These are phyloP conservation scores for Halcyon malimbica DNA, from an alignment of 2,113 vertebrate genomes.

Conservation along the genomic window DNA sequence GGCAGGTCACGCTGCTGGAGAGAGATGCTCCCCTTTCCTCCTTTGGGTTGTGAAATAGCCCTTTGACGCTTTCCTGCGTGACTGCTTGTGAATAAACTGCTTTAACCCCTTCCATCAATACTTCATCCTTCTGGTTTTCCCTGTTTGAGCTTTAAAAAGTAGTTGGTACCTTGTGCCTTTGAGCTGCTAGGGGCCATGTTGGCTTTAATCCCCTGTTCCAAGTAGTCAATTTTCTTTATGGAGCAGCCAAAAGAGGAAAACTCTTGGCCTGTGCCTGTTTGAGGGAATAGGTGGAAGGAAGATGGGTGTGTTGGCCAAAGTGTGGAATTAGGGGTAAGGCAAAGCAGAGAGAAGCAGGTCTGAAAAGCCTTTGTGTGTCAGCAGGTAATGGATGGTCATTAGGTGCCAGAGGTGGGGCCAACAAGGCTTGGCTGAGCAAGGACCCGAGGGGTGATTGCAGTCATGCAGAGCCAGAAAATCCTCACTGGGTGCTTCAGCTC, in stretches of 20 bases:
- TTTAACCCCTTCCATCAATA: background rate
- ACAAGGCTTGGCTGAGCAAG: background rate
- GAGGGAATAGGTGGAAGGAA: background rate
- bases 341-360: background rate
- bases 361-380: conserved; percentile 15
- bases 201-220: background rate
- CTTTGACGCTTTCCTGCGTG: rapidly evolving
- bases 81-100: background rate
- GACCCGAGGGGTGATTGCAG: background rate
- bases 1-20: background rate
- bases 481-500: background rate
- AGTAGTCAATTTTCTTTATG: rapidly evolving
- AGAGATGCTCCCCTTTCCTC: background rate
- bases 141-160: background rate
- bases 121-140: background rate
- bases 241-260: background rate
- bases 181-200: background rate
- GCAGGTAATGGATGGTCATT: conserved; percentile 17
- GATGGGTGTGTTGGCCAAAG: background rate
- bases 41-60: background rate
- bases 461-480: background rate
- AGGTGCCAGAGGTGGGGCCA: background rate
- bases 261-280: background rate
- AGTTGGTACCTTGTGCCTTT: background rate
- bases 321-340: background rate